These are phyloP conservation scores for Myotis vivesi DNA, from an alignment of 2,797 vertebrate genomes.

Conservation along the genomic window DNA sequence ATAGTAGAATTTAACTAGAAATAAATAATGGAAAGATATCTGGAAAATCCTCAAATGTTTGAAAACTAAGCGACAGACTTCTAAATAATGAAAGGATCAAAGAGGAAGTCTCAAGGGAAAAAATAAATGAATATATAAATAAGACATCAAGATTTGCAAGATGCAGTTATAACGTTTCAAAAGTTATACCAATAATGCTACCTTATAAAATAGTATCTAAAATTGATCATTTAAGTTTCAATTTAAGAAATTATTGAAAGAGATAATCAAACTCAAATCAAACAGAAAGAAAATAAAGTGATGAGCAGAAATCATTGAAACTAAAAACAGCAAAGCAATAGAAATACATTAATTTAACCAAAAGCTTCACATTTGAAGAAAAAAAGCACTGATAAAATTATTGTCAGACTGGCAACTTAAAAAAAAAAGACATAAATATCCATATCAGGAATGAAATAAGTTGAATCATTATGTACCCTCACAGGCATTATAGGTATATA, in stretches of 20 bases:
- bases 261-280: neutral
- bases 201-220: neutral
- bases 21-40: neutral
- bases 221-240: neutral
- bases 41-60: neutral
- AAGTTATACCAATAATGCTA: neutral
- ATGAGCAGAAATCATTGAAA: neutral
- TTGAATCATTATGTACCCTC: neutral
- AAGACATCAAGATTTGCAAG: neutral
- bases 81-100: neutral
- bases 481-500: neutral
- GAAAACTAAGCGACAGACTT: neutral
- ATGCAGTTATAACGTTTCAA: neutral
- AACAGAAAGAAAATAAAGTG: neutral
- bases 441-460: neutral
- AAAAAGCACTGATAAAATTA: neutral
- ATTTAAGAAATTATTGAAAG: neutral
- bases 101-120: neutral
- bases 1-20: conserved; percentile 10
- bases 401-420: neutral
- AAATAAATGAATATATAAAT: neutral
- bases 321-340: neutral
- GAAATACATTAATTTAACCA: neutral
- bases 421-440: neutral
- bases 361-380: neutral